These are phyloP conservation scores for Formica selysi DNA, from an alignment of 1,140 invertebrate genomes.

Conservation along the genomic window DNA sequence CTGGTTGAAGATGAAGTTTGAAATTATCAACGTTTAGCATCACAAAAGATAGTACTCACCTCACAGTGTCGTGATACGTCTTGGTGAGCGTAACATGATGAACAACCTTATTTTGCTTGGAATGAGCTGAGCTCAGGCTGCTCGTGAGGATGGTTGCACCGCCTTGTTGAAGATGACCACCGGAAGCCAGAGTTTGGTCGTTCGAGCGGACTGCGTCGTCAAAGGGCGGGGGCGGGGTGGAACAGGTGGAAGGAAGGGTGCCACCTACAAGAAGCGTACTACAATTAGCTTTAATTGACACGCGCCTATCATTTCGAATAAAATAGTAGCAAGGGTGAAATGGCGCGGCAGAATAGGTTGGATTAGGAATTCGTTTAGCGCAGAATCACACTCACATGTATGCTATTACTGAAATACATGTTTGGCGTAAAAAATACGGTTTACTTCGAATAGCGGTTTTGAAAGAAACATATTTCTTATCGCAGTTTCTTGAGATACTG, in stretches of 20 bases:
- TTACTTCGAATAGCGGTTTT: not conserved
- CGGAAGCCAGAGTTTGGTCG: conserved; percentile 84
- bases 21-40: not conserved
- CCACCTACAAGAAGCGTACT: conserved; percentile 86
- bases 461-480: conserved; percentile 8
- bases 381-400: conserved; percentile 22
- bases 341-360: not conserved
- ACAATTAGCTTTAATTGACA: conserved; percentile 82
- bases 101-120: conserved; percentile 82
- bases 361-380: conserved; percentile 9
- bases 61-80: conserved; percentile 84
- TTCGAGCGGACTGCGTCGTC: conserved; percentile 90
- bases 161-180: conserved; percentile 80
- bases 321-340: not conserved
- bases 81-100: conserved; percentile 84
- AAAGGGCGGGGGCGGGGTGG: conserved; percentile 95
- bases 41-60: conserved; percentile 74
- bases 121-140: conserved; percentile 78
- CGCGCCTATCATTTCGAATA: conserved; percentile 15
- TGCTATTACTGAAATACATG: not conserved
- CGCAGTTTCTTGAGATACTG: not conserved
- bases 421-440: conserved; percentile 24
- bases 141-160: conserved; percentile 79
- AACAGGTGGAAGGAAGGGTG: conserved; percentile 90
- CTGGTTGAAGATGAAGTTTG: conserved; percentile 5